Evolutionary conservation across 2,888 invertebrate species (phyloP).

Genomic region (Stratiomys singularior): DNA sequence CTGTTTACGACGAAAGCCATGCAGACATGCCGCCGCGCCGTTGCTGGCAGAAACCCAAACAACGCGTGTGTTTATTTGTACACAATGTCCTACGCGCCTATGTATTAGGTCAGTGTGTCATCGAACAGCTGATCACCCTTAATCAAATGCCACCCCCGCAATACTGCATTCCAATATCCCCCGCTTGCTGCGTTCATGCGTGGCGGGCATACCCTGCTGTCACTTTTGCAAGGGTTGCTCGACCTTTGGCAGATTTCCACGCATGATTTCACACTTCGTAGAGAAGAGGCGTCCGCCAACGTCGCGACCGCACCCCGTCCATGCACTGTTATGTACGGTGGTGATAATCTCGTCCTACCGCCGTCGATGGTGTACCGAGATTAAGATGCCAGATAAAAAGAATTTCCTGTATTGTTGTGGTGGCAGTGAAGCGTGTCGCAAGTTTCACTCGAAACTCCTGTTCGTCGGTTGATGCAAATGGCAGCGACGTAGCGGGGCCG

Average conservation of each 20-base stretch:
- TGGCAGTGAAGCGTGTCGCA: not conserved
- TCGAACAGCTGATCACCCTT: constrained; percentile 40
- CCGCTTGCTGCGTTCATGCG: not conserved
- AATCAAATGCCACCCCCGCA: not conserved
- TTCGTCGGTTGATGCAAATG: not conserved
- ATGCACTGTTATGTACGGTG: not conserved
- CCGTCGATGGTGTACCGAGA: not conserved
- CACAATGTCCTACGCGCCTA: constrained; percentile 17
- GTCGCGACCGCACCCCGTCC: not conserved
- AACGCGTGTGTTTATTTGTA: not conserved
- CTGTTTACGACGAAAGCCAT: not conserved
- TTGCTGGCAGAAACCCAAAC: constrained; percentile 1
- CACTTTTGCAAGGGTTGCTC: not conserved
- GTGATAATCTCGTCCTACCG: constrained; percentile 4
- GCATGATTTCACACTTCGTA: constrained; percentile 4
- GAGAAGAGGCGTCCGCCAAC: not conserved
- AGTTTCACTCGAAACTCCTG: not conserved
- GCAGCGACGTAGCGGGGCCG: not conserved
- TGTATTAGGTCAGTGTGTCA: constrained; percentile 44
- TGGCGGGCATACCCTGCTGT: not conserved
- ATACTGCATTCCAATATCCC: not conserved
- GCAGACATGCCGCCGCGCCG: not conserved
- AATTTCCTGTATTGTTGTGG: constrained; percentile 8
- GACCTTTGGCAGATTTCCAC: constrained; percentile 21
- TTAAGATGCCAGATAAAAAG: constrained; percentile 4